Evolutionary conservation across 2,797 vertebrate species (phyloP).

Genomic region (Pachyuromys duprasi): DNA sequence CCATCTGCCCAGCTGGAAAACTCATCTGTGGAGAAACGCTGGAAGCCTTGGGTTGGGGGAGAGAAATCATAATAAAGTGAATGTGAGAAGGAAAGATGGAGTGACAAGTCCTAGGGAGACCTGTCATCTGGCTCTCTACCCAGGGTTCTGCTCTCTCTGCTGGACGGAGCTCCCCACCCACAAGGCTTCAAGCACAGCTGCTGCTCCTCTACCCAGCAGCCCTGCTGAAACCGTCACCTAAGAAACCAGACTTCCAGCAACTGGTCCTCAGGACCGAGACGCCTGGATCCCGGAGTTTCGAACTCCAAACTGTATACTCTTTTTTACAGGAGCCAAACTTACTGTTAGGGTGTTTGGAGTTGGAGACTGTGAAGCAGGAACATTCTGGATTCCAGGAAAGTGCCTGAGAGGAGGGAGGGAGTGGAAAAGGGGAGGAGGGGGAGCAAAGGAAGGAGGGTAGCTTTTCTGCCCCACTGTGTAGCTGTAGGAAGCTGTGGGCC

Average conservation of each 20-base stretch:
- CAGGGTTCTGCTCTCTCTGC: neutral
- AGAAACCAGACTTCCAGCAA: constrained; percentile 6
- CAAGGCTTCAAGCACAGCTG: neutral
- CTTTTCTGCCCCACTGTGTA: neutral
- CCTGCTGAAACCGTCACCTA: neutral
- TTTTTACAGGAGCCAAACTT: accelerated
- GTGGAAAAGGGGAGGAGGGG: too few species aligned
- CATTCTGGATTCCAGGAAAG: neutral
- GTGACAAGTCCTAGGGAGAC: constrained; percentile 21
- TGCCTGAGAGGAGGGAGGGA: neutral
- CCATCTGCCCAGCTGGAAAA: constrained; percentile 42
- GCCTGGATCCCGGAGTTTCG: too few species aligned
- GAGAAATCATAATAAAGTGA: constrained; percentile 2
- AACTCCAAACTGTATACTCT: neutral
- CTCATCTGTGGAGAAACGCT: neutral
- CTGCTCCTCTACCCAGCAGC: neutral
- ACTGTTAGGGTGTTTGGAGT: neutral
- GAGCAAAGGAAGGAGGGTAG: neutral
- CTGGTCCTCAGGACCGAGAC: neutral
- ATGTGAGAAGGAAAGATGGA: constrained; percentile 37
- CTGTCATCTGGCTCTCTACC: constrained; percentile 48
- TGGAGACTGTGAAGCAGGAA: neutral
- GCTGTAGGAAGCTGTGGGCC: neutral
- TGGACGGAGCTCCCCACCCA: neutral
- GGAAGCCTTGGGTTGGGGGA: neutral